Percentiles rank a stretch among this genome's conserved stretches.
Evolutionary conservation across 2,888 invertebrate species (phyloP).

Genomic region (Papilio elwesi): DNA sequence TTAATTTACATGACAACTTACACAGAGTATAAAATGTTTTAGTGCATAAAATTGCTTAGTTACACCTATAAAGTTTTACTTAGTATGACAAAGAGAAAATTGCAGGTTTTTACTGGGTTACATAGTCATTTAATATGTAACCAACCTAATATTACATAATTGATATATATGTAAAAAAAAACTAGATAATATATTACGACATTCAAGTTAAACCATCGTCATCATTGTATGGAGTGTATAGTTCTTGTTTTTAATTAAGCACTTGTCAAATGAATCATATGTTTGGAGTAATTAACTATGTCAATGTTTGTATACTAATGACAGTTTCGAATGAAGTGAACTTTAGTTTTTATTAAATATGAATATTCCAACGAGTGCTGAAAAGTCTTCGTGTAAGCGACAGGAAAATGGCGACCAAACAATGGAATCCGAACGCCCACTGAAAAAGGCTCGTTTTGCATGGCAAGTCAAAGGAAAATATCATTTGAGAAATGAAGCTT

Average conservation of each 20-base stretch:
- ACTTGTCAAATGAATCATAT: constrained; percentile 79
- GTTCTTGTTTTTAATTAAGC: constrained; percentile 60
- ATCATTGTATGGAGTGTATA: constrained; percentile 42
- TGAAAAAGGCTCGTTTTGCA: constrained; percentile 87
- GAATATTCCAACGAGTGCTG: constrained; percentile 69
- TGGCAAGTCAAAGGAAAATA: constrained; percentile 88
- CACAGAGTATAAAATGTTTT: constrained; percentile 20
- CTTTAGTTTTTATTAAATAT: constrained; percentile 56
- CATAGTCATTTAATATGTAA: constrained; percentile 4
- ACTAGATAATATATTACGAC: background rate
- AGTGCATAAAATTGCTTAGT: constrained; percentile 7
- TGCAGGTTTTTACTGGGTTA: background rate
- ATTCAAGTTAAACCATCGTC: background rate
- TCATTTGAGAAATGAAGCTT: constrained; percentile 80
- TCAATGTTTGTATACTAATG: constrained; percentile 82
- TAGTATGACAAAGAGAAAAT: constrained; percentile 15
- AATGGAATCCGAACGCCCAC: constrained; percentile 82
- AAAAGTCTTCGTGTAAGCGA: constrained; percentile 79
- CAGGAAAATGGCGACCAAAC: constrained; percentile 81
- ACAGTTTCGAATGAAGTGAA: constrained; percentile 50
- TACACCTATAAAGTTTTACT: constrained; percentile 14
- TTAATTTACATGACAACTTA: background rate
- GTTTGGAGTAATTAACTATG: constrained; percentile 76
- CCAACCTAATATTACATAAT: background rate
- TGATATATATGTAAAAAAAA: background rate